Evolutionary conservation across 2,797 vertebrate species (phyloP), one percentile per base, ranked within the genome.

Genomic region (Coranthus polyacanthus): DNA sequence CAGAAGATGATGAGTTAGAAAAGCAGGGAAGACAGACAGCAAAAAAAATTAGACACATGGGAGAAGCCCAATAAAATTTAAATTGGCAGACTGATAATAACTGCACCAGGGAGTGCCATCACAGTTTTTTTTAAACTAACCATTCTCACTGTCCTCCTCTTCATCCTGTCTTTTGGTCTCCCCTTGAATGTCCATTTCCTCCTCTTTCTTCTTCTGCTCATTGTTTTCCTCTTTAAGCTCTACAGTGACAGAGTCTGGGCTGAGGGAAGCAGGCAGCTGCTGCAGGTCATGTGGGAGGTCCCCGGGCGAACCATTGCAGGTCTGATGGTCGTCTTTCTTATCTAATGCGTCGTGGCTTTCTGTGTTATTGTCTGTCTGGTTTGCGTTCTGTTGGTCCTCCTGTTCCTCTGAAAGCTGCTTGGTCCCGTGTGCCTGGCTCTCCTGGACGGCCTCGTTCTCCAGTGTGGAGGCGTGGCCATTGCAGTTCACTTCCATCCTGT

Each of bases 401-500:
- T 75, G 79, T 44, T 87, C 77, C 68, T 89, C 72, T 1, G n/a
- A 42, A 8, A 51, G 62, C 63, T 68, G 59, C 37, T 78, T 64
- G 51, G 77, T 79, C 93, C 87, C 79, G 84, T 88, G 85, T 91
- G 82, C 90, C 10, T 90, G 57, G 38, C 17, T 32, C 37, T 84
- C 79, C 5, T 13, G 38, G 45, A 55, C 78, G 15, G 89, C 84
- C 92, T 94, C 88, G 0, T 83, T 88, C 13, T 68, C 86, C 44
- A 85, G 78, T 13, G 84, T 85, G 29, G 83, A 29, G 56, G 89
- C 17, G 50, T 93, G 89, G 34, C 96, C 95, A 0, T 96, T 97
- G 88, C 94, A 96, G 84, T 95, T 96, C 36, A 95, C 89, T 38
- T 96, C 94, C 82, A 91, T 86, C 16, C 45, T 58, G 42, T 51